Evolutionary conservation across 2,888 invertebrate species (phyloP).

Genomic region (Plemyria rubiginata): DNA sequence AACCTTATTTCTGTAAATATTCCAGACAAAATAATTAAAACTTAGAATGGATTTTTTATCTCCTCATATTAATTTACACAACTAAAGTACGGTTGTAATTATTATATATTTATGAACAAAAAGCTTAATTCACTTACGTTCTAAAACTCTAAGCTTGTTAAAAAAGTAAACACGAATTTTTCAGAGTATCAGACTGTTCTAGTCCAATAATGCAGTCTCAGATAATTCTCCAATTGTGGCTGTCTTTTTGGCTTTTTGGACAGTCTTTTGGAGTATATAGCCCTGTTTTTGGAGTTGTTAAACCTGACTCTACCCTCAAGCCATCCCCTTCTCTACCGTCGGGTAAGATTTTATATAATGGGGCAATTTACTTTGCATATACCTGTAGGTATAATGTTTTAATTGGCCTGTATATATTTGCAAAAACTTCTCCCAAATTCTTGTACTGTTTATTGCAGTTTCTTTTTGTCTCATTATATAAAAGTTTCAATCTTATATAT

Average conservation of each 20-base stretch:
- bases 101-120: neutral
- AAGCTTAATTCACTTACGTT: neutral
- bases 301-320: slow-evolving; percentile 51
- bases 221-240: slow-evolving; percentile 38
- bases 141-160: slow-evolving; percentile 12
- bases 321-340: slow-evolving; percentile 52
- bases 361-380: slow-evolving; percentile 35
- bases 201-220: slow-evolving; percentile 29
- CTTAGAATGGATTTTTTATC: neutral
- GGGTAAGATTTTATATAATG: slow-evolving; percentile 57
- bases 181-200: slow-evolving; percentile 33
- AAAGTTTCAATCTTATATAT: slow-evolving; percentile 24
- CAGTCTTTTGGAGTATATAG: slow-evolving; percentile 53
- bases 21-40: neutral
- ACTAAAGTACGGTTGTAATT: slow-evolving; percentile 1
- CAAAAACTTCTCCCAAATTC: slow-evolving; percentile 6
- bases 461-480: slow-evolving; percentile 45
- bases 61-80: neutral
- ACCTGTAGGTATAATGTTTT: slow-evolving; percentile 47
- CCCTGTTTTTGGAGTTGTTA: slow-evolving; percentile 56
- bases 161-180: slow-evolving; percentile 22
- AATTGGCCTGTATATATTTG: slow-evolving; percentile 11
- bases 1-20: slow-evolving; percentile 28
- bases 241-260: slow-evolving; percentile 42
- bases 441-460: slow-evolving; percentile 19